Evolutionary conservation across 2,888 invertebrate genomes (phyloP).

Genomic region (Pammene fasciana): DNA sequence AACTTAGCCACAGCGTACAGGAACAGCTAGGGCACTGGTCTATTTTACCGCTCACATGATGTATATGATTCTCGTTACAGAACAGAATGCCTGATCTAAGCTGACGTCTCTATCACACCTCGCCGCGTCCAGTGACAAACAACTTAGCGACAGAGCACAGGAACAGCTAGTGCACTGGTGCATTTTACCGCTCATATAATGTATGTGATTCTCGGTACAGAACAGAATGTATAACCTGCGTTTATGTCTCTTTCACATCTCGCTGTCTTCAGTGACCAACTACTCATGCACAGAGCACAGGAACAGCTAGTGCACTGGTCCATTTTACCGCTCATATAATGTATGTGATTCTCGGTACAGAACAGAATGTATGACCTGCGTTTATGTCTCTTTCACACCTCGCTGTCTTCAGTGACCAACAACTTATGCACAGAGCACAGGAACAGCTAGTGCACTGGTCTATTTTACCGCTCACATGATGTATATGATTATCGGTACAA

Average conservation of each 20-base stretch:
- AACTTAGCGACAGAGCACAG: slow-evolving; percentile 5
- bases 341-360: too few species aligned
- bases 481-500: background rate
- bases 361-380: too few species aligned
- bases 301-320: background rate
- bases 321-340: background rate
- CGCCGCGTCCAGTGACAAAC: slow-evolving; percentile 14
- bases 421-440: too few species aligned
- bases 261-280: slow-evolving; percentile 10
- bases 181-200: background rate
- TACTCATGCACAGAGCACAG: slow-evolving; percentile 1
- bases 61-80: background rate
- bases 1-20: too few species aligned
- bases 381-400: too few species aligned
- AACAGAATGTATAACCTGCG: background rate
- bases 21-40: too few species aligned
- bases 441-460: too few species aligned
- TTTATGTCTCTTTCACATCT: slow-evolving; percentile 9
- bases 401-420: too few species aligned
- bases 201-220: too few species aligned
- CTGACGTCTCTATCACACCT: slow-evolving; percentile 16
- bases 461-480: background rate
- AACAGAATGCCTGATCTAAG: background rate
- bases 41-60: background rate
- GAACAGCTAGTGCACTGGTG: background rate